Evolutionary conservation across 2,797 vertebrate species (phyloP), one percentile per base, ranked within the genome.

Genomic region (Rhinichthys osculus): DNA sequence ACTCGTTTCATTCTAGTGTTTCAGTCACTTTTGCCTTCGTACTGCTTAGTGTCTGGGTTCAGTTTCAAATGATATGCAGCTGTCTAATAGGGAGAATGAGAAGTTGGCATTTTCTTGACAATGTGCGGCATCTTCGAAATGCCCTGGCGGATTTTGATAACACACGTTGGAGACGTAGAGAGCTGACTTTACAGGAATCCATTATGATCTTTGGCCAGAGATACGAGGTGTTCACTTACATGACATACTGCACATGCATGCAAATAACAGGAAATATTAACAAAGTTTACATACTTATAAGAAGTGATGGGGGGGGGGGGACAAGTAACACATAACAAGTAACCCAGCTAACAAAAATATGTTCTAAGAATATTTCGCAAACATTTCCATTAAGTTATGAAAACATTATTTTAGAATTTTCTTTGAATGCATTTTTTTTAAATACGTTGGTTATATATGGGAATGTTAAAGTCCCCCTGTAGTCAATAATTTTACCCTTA

Each of bases 1-100:
- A 83, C 85, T 86, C 88, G 87, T 88, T 90, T 85, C 52, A 74
- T 87, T 88, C 87, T 88, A 87, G 80, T 78, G 77, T 88, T 87
- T 88, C 87, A 83, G 80, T 78, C 70, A 21, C 85, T 85, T 84
- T 42, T 57, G 77, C 82, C 66, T 67, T 64, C 17, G 54, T 78
- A 52, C 74, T 40, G 82, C 67, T 72, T 67, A 50, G 59, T 86
- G 47, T 86, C 74, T 73, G 44, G 59, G 23, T 85, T 88, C 70
- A 78, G 76, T 42, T 44, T 85, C 62, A 87, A 85, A 89, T 83
- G 89, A 89, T 84, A 80, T 72, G 44, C 89, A 88, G 87, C 89
- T 87, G 89, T 87, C 89, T 66, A 52, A 69, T 57, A 27, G 50
- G 35, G 72, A 77, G 64, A 80, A 27, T 50, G 77, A 79, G 19